Evolutionary conservation across 2,888 invertebrate genomes (phyloP).

Genomic region (Harmothoe impar): DNA sequence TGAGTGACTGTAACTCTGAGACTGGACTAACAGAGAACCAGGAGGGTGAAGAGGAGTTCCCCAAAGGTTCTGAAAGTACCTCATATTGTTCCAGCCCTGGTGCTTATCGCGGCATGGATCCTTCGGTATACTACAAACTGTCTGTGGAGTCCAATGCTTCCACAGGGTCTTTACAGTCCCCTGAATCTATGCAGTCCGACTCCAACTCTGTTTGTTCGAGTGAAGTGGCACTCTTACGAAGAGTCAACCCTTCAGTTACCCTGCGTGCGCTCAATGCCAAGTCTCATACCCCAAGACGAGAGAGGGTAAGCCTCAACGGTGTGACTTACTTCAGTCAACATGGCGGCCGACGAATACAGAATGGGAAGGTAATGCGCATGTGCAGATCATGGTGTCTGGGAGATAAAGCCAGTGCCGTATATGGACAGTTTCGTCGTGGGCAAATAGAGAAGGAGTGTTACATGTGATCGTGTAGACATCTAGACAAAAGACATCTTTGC

Average conservation of each 20-base stretch:
- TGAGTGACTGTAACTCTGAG: conserved; percentile 48
- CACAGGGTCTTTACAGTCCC: conserved; percentile 40
- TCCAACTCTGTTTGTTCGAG: conserved; percentile 20
- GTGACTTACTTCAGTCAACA: conserved; percentile 1
- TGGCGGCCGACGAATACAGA: conserved; percentile 37
- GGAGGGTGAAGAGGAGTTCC: not conserved
- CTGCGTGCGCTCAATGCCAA: not conserved
- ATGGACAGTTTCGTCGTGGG: conserved; percentile 1
- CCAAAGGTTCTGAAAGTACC: not conserved
- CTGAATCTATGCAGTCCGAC: conserved; percentile 43
- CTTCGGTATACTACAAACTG: conserved; percentile 45
- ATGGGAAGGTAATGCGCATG: conserved; percentile 54
- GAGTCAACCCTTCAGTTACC: not conserved
- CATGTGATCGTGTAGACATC: not conserved
- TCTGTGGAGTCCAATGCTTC: conserved; percentile 45
- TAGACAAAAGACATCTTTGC: not conserved
- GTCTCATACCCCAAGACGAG: not conserved
- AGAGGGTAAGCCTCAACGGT: conserved; percentile 42
- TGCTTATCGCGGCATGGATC: conserved; percentile 10
- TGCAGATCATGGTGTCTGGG: conserved; percentile 51
- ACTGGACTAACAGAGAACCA: conserved; percentile 17
- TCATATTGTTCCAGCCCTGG: not conserved
- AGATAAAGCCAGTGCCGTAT: conserved; percentile 38
- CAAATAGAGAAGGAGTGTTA: conserved; percentile 50
- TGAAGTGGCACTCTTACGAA: conserved; percentile 24